Percentiles rank a stretch among this genome's conserved stretches.
These are phyloP conservation scores for Phortica variegata DNA, from an alignment of 1,140 invertebrate genomes.

Conservation along the genomic window DNA sequence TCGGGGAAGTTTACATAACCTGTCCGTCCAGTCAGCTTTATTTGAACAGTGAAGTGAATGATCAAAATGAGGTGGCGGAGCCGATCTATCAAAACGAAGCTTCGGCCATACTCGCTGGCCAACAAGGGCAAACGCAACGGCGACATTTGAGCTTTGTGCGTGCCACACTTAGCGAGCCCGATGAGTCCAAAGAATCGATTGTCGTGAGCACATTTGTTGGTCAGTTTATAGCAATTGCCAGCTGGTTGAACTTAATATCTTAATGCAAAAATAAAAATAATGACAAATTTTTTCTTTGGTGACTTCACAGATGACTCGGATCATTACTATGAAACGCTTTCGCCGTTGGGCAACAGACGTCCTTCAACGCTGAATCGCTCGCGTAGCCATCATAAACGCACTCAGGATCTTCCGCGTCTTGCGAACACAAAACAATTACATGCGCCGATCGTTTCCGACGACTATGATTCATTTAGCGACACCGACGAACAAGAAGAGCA, in stretches of 20 bases:
- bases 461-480: constrained; percentile 67
- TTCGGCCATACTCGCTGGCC: constrained; percentile 18
- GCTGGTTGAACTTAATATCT: not conserved
- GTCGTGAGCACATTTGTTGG: constrained; percentile 52
- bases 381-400: constrained; percentile 21
- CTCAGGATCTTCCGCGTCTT: constrained; percentile 12
- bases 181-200: constrained; percentile 21
- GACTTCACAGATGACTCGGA: constrained; percentile 61
- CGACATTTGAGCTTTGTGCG: constrained; percentile 29
- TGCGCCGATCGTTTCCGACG: constrained; percentile 53
- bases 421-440: constrained; percentile 31
- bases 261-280: not conserved
- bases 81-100: constrained; percentile 51
- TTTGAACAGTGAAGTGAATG: constrained; percentile 30
- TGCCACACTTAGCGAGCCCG: constrained; percentile 14
- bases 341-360: constrained; percentile 45
- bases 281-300: not conserved
- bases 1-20: constrained; percentile 49
- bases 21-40: constrained; percentile 43
- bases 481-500: constrained; percentile 60
- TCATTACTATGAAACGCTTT: constrained; percentile 64
- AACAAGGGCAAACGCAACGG: constrained; percentile 10
- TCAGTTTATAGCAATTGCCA: constrained; percentile 19
- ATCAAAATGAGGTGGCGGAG: constrained; percentile 15
- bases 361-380: constrained; percentile 31